A percentile compares a stretch with the other conserved stretches of the same genome.
Conservation (phyloP, 2,888 invertebrate species). For the Xestia xanthographa region DNA sequence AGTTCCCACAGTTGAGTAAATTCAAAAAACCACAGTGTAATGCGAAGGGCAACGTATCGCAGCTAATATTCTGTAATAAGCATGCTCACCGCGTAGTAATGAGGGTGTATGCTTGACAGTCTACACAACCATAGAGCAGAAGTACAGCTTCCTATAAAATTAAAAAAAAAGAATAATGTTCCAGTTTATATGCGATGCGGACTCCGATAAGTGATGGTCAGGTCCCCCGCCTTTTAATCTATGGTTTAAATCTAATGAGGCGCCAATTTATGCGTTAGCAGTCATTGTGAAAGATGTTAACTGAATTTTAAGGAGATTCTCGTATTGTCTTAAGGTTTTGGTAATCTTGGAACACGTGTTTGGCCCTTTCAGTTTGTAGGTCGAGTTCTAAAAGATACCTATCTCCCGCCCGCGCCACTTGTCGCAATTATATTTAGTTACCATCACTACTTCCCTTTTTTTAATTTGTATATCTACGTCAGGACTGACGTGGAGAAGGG, state of each 20-base stretch:
- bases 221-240: constrained; percentile 40
- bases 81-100: constrained; percentile 73
- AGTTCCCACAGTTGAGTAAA: constrained; percentile 79
- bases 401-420: fast-evolving
- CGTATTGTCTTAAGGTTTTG: constrained; percentile 2
- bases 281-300: constrained; percentile 12
- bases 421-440: neutral
- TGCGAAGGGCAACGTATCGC: constrained; percentile 74
- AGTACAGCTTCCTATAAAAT: constrained; percentile 36
- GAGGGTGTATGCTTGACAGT: constrained; percentile 64
- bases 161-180: constrained; percentile 23
- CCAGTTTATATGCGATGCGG: constrained; percentile 42
- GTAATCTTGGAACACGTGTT: constrained; percentile 18
- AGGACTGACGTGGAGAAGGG: too few species aligned
- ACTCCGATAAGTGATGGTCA: constrained; percentile 10
- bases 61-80: constrained; percentile 76
- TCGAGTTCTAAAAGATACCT: constrained; percentile 9
- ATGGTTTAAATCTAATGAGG: constrained; percentile 38
- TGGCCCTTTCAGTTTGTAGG: constrained; percentile 23
- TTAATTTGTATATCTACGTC: too few species aligned
- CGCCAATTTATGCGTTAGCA: constrained; percentile 41
- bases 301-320: constrained; percentile 34
- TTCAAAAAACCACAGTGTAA: constrained; percentile 79
- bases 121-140: constrained; percentile 48
- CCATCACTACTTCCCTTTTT: neutral